Evolutionary conservation across 2,113 vertebrate species (phyloP), one percentile per base, ranked within the genome.

Genomic region (Henicopernis longicauda): DNA sequence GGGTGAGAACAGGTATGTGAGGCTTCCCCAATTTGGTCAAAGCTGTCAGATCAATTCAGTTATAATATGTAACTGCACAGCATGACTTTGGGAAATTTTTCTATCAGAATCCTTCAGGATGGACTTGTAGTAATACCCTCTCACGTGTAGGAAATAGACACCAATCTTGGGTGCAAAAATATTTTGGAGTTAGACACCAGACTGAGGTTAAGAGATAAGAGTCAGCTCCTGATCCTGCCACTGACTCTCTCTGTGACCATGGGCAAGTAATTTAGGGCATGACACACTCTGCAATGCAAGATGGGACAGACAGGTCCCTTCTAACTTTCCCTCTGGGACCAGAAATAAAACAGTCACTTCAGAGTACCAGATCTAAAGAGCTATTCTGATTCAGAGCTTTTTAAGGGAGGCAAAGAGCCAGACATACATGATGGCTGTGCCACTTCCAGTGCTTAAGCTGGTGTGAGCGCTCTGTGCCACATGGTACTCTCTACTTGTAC

Each of bases 1-100:
- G 26, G 38, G 32, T 49, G 66, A 67, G 27, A 52, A 34, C 0
- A 0, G 38, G 11, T 5, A 2, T 5, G 25, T 2, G 36, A 44
- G 42, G 25, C 26, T 84, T 58, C 42, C 67, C 42, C 21, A 40
- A 15, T 18, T 6, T 20, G 9, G 7, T 32, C 58, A 72, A 57
- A 83, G 91, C 83, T 89, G 58, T 23, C 45, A 11, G 34, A 70
- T 5, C 2, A 1, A 18, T 6, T 22, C 61, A 45, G 34, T 26
- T 3, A 7, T 14, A 67, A 2, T 20, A 72, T 2, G 20, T 9
- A 67, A 8, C 20, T 31, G n/a, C 42, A 26, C 31, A 18, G 1
- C 58, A 21, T 1, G 27, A 22, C 34, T 3, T 47, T 6, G 50
- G 82, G 65, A 59, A 11, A 31, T 14, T 20, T 15, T 27, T 13